phyloP scores from a whole-genome alignment of 1,140 invertebrate genomes.

The Dryas iulia region DNA sequence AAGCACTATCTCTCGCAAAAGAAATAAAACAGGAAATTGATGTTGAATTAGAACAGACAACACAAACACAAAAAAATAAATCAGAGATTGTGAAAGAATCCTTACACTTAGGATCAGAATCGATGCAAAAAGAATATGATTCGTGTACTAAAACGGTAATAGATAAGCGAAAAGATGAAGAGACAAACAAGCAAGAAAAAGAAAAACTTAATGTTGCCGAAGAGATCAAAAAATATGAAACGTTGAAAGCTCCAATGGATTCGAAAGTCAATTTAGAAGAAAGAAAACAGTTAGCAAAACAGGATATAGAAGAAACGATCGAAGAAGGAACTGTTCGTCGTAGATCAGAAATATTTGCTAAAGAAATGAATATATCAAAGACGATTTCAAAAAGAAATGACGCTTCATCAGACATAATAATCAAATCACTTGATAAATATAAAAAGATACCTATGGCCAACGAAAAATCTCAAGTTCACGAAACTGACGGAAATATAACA shows the following conservation, averaged over 20 bases:
- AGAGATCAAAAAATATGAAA: conserved; percentile 31
- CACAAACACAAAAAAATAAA: conserved; percentile 9
- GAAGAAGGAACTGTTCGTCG: conserved; percentile 29
- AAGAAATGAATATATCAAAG: conserved; percentile 13
- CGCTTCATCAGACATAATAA: not conserved
- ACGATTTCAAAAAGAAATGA: conserved; percentile 1
- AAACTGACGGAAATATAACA: conserved; percentile 24
- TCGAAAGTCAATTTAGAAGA: conserved; percentile 28
- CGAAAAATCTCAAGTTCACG: conserved; percentile 24
- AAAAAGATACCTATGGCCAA: not conserved
- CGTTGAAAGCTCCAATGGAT: conserved; percentile 1
- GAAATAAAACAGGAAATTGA: conserved; percentile 20
- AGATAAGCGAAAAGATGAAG: not conserved
- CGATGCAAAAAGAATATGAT: not conserved
- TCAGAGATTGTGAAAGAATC: not conserved
- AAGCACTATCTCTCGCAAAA: conserved; percentile 16
- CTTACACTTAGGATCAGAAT: not conserved
- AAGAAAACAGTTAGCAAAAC: conserved; percentile 27
- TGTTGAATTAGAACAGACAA: conserved; percentile 6
- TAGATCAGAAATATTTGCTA: conserved; percentile 27
- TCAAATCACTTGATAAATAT: not conserved
- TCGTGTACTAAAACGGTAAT: not conserved
- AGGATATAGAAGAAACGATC: conserved; percentile 32
- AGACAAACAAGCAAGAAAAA: conserved; percentile 2
- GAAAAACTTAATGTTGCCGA: conserved; percentile 12